Base-by-base conservation (phyloP, 2,888 invertebrate genomes). In the Zelleria hepariella region DNA sequence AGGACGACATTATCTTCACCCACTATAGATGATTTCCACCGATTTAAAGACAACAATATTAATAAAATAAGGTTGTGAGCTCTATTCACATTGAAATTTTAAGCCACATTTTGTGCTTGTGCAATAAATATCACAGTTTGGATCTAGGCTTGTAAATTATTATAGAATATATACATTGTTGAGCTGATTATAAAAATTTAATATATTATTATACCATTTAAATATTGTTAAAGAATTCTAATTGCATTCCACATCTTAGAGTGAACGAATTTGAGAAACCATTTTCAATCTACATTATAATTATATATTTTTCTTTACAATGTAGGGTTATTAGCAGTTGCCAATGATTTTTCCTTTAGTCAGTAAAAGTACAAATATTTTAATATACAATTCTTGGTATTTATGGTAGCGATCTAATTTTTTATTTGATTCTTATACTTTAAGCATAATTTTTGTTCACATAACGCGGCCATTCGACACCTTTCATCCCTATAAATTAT, bases 291-390 rank as follows among this genome's bases (percentile, higher is more conserved):
- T 86, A 86, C 86, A 87, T 86, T 87, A 82, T 88, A 87, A 82
- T n/a, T n/a, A n/a, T n/a, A n/a, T n/a, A 81, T 78, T 83, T 86
- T 86, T 83, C 87, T 88, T 88, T 87, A 86, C 84, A 83, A 82
- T 78, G 79, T 88, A 88, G 84, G 84, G 82, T 87, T 87, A 87
- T 87, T 87, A 88, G 87, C 86, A 82, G 86, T 86, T 86, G 87
- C 88, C 87, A 87, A 88, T 86, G 86, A 87, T 86, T 86, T 87
- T 91, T 92, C 91, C 91, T 92, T 92, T 93, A 93, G 93, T 93
- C 93, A 93, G 93, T 93, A 92, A 91, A 92, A 93, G 93, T 93
- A 93, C 93, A 93, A 93, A 93, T 92, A 92, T 92, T 93, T 91
- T 86, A 91, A 90, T 90, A 91, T 89, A 89, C 86, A 86, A 88